Evolutionary conservation across 2,113 vertebrate genomes (phyloP), one percentile per base, ranked within the genome.

Genomic region (Plecotus auritus): DNA sequence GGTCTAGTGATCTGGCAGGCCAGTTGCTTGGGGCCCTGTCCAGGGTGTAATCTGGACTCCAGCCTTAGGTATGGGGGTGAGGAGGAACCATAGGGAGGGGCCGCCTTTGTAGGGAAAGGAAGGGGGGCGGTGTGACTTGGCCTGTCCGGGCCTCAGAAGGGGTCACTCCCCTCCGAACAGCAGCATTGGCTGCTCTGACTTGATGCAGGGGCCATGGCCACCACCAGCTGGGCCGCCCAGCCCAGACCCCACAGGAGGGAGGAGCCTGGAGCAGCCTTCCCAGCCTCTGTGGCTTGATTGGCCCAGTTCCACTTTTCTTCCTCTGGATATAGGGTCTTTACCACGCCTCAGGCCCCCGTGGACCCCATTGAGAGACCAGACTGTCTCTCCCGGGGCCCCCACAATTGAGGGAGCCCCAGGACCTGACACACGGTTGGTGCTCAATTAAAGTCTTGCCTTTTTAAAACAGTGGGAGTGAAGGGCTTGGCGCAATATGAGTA

Each of bases 161-260:
- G 11, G 35, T 7, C 59, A 17, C 17, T 37, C 18, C 16, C 40
- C 12, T 51, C 17, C 5, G 37, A 84, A 56, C 20, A 26, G 69
- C 37, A 73, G 59, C n/a, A 7, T 70, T 30, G 8, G n/a, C 88
- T 69, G 56, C 67, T 70, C 42, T 84, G 95, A 85, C 66, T 90
- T 64, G 70, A 32, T 51, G 51, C 17, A 7, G 73, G 88, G 88
- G 92, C 88, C 37, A 9, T 56, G 82, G 93, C 76, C 12, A 70
- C 77, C 73, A 84, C 64, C 88, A 76, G 85, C 70, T 82, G 82
- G 87, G 30, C 72, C 0, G 0, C 20, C 42, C 30, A 93, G 88
- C 47, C 40, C 69, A 83, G 92, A 84, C 81, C 90, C 88, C 61
- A 67, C 14, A 72, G 96, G 67, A 59, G 94, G 91, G 88, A 93